A percentile compares a stretch with the other conserved stretches of the same genome.
phyloP scores from a whole-genome alignment of 2,797 vertebrate genomes.

The Argya squamiceps region DNA sequence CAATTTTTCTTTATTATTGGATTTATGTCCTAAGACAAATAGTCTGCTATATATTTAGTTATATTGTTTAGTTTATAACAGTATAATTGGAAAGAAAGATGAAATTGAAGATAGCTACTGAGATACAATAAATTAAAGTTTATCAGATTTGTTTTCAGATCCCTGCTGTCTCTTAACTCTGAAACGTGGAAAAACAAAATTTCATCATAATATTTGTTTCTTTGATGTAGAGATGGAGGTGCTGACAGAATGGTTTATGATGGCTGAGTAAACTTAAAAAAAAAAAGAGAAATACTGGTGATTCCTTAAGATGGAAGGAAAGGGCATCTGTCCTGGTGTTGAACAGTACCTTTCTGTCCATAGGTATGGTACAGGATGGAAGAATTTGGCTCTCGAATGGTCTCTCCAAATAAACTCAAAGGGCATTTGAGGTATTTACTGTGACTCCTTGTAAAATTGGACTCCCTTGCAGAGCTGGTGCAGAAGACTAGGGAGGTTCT shows the following conservation, averaged over 20 bases:
- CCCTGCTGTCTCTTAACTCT: neutral
- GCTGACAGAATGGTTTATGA: neutral
- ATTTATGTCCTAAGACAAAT: slow-evolving; percentile 15
- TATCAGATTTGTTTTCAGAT: neutral
- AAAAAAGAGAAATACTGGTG: neutral
- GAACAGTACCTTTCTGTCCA: neutral
- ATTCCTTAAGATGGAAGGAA: neutral
- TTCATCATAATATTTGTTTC: neutral
- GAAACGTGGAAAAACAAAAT: neutral
- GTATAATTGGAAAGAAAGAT: neutral
- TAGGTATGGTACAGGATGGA: neutral
- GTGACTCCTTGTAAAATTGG: neutral
- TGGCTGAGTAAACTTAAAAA: neutral
- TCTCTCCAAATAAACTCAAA: neutral
- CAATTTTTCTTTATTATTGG: slow-evolving; percentile 37
- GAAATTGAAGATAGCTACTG: neutral
- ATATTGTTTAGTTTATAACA: neutral
- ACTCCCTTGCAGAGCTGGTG: neutral
- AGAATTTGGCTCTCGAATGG: neutral
- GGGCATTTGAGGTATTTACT: neutral
- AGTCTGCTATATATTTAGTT: slow-evolving; percentile 22
- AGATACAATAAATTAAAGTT: neutral
- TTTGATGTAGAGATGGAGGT: neutral
- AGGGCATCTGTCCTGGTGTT: neutral
- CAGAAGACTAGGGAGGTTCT: neutral